Evolutionary conservation across 2,113 vertebrate genomes (phyloP).

Genomic region (sheep (Ovis aries)): DNA sequence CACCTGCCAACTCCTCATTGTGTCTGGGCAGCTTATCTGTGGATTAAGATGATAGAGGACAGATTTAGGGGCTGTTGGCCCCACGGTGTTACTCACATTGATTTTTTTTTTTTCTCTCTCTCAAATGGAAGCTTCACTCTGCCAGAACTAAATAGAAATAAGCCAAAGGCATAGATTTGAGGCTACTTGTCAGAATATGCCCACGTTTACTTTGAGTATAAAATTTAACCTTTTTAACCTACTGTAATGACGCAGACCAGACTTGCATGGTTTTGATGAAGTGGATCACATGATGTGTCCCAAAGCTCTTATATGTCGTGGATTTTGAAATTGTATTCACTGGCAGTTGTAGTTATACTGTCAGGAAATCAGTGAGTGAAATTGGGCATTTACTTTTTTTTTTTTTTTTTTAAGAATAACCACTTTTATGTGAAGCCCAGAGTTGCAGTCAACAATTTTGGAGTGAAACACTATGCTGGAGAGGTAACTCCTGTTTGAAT

Average conservation of each 20-base stretch:
- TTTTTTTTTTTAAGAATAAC: conserved; percentile 86
- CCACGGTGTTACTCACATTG: rapidly evolving
- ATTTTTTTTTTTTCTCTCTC: background rate
- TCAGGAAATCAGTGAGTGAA: background rate
- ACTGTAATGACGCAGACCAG: background rate
- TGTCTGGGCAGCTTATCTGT: background rate
- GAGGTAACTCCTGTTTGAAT: conserved; percentile 85
- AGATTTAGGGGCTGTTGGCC: background rate
- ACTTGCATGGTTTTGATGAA: background rate
- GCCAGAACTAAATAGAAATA: background rate
- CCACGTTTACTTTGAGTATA: background rate
- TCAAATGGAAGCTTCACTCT: background rate
- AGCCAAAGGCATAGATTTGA: background rate
- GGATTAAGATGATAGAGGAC: background rate
- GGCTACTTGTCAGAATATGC: background rate
- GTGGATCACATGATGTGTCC: rapidly evolving
- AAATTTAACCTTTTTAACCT: background rate
- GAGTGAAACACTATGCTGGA: conserved; percentile 96
- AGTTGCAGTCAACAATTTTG: conserved; percentile 94
- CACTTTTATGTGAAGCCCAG: conserved; percentile 96
- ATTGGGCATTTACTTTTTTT: background rate
- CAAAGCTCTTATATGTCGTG: rapidly evolving
- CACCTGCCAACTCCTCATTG: background rate
- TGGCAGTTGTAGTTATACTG: background rate
- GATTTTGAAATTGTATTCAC: background rate